Evolutionary conservation across 2,797 vertebrate genomes (phyloP).

Genomic region (Pipistrellus pygmaeus): DNA sequence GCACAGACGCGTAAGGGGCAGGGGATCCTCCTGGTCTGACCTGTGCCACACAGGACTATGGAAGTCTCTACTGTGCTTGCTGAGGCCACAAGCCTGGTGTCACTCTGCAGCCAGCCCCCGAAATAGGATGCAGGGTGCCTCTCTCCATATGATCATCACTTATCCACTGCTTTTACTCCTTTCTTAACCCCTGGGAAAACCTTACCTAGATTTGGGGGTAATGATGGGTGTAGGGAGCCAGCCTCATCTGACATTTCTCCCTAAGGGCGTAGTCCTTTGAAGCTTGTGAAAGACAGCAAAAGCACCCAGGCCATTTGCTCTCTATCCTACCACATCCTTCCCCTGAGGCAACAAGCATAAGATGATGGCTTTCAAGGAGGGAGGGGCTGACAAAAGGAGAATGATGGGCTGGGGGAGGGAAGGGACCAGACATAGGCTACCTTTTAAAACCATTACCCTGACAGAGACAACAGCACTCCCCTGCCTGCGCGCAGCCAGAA

Average conservation of each 20-base stretch:
- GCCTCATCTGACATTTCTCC: not conserved
- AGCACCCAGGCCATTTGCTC: not conserved
- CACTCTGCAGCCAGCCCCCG: not conserved
- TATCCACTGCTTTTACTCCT: not conserved
- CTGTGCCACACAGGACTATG: not conserved
- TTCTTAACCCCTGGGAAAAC: slow-evolving; percentile 21
- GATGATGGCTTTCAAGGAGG: not conserved
- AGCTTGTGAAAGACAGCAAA: not conserved
- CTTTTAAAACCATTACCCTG: not conserved
- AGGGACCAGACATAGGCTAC: not conserved
- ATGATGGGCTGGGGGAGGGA: not conserved
- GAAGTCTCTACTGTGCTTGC: not conserved
- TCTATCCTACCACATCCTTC: not conserved
- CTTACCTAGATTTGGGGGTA: not conserved
- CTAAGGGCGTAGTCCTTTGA: not conserved
- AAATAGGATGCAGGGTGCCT: not conserved
- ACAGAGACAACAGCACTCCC: not conserved
- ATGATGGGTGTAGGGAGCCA: not conserved
- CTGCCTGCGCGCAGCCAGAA: rapidly evolving
- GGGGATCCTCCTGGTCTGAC: not conserved
- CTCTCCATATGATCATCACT: not conserved
- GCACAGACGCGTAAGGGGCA: not conserved
- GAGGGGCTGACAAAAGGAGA: not conserved
- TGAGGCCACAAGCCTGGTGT: not conserved
- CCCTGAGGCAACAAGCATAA: slow-evolving; percentile 9